A percentile compares a stretch with the other conserved stretches of the same genome.
phyloP scores from a whole-genome alignment of 2,797 vertebrate genomes.

The Melopsittacus undulatus region DNA sequence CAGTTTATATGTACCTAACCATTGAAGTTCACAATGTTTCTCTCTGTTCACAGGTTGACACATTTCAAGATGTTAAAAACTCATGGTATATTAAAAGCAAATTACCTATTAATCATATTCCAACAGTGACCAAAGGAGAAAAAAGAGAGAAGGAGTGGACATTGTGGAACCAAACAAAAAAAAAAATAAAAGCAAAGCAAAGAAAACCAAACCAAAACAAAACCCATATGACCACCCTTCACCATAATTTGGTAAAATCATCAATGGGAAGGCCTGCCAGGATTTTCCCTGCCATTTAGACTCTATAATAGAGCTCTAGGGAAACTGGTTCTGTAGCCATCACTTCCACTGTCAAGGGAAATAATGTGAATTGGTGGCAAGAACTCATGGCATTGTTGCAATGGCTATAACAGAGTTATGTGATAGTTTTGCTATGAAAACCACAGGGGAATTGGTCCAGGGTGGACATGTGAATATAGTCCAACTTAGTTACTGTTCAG shows the following conservation, averaged over 20 bases:
- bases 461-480: background rate
- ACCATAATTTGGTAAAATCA: background rate
- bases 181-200: background rate
- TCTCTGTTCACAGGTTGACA: background rate
- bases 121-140: background rate
- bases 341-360: background rate
- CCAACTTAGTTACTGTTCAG: background rate
- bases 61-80: background rate
- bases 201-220: background rate
- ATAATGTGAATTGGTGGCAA: background rate
- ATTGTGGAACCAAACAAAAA: background rate
- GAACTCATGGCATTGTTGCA: background rate
- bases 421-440: background rate
- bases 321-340: background rate
- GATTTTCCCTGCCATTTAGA: background rate
- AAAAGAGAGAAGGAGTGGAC: background rate
- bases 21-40: background rate
- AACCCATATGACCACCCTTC: background rate
- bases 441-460: background rate
- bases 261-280: background rate
- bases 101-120: background rate
- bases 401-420: background rate
- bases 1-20: background rate
- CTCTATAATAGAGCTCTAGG: background rate
- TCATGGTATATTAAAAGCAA: background rate